Evolutionary conservation across 2,888 invertebrate genomes (phyloP).

Genomic region (Myopa tessellatipennis): DNA sequence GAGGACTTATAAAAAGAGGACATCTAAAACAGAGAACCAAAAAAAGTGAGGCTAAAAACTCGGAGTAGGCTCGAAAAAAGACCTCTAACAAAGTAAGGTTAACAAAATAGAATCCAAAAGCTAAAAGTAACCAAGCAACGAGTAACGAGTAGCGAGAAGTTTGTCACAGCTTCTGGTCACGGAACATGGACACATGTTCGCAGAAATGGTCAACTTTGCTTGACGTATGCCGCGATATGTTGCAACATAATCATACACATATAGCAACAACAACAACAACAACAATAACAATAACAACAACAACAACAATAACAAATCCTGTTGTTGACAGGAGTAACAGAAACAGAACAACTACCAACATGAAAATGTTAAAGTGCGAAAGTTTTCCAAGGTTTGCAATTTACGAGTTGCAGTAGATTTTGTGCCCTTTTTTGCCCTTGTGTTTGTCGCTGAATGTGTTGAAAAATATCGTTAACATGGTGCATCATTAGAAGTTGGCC

Average conservation of each 20-base stretch:
- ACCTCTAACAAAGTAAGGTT: too few relatives aligned
- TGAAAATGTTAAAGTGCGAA: too few relatives aligned
- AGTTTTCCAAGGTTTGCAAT: too few relatives aligned
- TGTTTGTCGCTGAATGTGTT: not conserved
- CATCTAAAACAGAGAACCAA: not conserved
- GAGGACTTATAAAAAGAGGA: not conserved
- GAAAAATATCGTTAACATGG: slow-evolving; percentile 28
- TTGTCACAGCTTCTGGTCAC: too few relatives aligned
- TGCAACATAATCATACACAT: not conserved
- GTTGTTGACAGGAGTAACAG: too few relatives aligned
- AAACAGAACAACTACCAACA: too few relatives aligned
- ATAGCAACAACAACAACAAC: not conserved
- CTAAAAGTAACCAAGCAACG: too few relatives aligned
- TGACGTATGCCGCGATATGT: not conserved
- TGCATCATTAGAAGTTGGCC: slow-evolving; percentile 20
- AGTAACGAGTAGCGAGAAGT: too few relatives aligned
- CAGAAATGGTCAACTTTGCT: not conserved
- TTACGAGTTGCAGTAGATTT: too few relatives aligned
- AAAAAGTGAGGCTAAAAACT: not conserved
- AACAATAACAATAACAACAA: not conserved
- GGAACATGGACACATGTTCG: not conserved
- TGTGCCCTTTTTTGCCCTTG: not conserved
- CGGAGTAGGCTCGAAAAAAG: not conserved
- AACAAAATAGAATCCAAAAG: too few relatives aligned
- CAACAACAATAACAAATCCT: not conserved